Conservation (phyloP, 2,888 invertebrate species). For the Geotrupes spiniger region DNA sequence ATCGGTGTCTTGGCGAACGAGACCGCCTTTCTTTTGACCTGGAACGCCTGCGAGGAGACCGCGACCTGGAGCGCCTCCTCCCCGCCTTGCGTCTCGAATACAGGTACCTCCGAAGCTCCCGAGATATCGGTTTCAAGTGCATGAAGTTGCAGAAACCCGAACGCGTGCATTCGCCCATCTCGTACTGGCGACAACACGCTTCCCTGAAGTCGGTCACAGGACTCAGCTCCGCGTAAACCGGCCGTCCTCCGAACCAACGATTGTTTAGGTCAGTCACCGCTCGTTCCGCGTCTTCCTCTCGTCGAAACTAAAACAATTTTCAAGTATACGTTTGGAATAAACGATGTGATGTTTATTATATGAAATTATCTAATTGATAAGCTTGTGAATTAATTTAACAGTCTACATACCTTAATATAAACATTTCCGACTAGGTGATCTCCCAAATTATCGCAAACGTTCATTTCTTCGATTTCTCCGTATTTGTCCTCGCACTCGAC, state of each 20-base stretch:
- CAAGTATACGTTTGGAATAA: too few species aligned
- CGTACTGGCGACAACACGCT: slow-evolving; percentile 98
- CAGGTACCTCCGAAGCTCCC: slow-evolving; percentile 83
- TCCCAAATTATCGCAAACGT: slow-evolving; percentile 98
- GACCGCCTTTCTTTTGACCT: slow-evolving; percentile 51
- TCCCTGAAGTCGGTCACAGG: slow-evolving; percentile 99
- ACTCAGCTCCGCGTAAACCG: slow-evolving; percentile 96
- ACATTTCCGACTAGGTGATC: slow-evolving; percentile 99
- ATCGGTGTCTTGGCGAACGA: slow-evolving; percentile 49
- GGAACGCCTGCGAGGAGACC: slow-evolving; percentile 56
- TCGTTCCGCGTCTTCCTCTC: slow-evolving; percentile 97
- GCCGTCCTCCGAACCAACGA: slow-evolving; percentile 98
- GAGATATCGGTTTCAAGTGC: slow-evolving; percentile 98
- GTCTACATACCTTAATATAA: slow-evolving; percentile 98
- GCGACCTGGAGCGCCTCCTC: slow-evolving; percentile 56
- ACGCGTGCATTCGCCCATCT: slow-evolving; percentile 98
- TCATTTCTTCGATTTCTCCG: slow-evolving; percentile 99
- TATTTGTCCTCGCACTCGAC: slow-evolving; percentile 99
- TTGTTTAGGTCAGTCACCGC: slow-evolving; percentile 97
- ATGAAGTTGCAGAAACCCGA: slow-evolving; percentile 99
- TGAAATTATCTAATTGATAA: too few species aligned
- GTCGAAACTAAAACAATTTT: slow-evolving; percentile 66
- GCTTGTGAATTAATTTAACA: too few species aligned
- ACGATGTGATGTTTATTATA: too few species aligned
- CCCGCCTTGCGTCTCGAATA: slow-evolving; percentile 68